Evolutionary conservation across 2,797 vertebrate genomes (phyloP), one percentile per base, ranked within the genome.

Genomic region (Thalassophryne amazonica): DNA sequence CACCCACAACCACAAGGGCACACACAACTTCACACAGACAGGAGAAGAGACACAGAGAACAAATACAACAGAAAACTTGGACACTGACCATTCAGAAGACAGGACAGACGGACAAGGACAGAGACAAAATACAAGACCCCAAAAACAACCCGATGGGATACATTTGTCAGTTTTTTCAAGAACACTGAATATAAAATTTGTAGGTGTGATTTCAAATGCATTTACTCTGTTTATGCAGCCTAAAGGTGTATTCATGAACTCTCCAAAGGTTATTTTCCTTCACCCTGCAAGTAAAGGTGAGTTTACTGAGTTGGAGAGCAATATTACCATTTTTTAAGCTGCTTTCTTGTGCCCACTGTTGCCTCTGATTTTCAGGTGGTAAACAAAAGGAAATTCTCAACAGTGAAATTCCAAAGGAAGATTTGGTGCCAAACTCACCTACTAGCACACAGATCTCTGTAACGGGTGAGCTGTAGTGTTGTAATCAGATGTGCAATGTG

Each of bases 391-490:
- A 81, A 70, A 22, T 9, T 0, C 2, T 97, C 6, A 79, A 18
- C 4, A 82, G 85, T 0, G 7, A 55, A 0, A 76, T 92, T 31
- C 47, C 90, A 8, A 73, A 46, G 0, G 83, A 0, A 0, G 21
- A 90, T 24, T 73, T 91, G 3, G 88, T 93, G 45, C 95, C 93
- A 12, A 78, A 88, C 55, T 87, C 93, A 0, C 91, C 93, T 0
- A 73, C 87, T 0, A 87, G 87, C 58, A 94, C 93, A 19, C 84
- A 58, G 28, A 90, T 97, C 65, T 89, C 81, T 47, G 74, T 95
- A 24, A 93, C 92, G 76, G 94, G 94, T 94, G 80, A 86, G 70
- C 20, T 12, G 2, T 3, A 3, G 5, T 8, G 2, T 39, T 0
- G 5, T 7, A 35, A 43, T 12, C 19, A 7, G 2, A 7, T 1